Evolutionary conservation across 2,797 vertebrate species (phyloP), one percentile per base, ranked within the genome.

Genomic region (Taeniopygia guttata): DNA sequence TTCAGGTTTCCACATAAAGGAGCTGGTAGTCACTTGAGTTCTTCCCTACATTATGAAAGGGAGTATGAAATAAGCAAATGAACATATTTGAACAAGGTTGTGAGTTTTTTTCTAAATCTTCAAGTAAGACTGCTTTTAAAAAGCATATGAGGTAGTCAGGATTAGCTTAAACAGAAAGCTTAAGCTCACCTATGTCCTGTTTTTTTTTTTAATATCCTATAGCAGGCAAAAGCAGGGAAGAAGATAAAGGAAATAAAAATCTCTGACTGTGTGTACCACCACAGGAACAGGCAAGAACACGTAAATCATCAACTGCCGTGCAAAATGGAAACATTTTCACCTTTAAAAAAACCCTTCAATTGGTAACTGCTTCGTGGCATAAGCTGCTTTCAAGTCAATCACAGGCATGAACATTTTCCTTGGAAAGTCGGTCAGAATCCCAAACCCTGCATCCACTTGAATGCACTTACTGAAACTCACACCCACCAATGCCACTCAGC

Each of bases 401-500:
- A 78, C 13, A 54, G 7, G 34, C 27, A 84, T 7, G 25, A 82
- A 64, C n/a, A 13, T 21, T 69, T 48, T 62, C 84, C n/a, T 83
- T 59, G 56, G 59, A 82, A 84, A 87, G 25, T 9, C 7, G 4
- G 30, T 27, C 63, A 73, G 45, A 93, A 83, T 43, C 26, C 14
- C 68, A 91, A 70, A 13, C 20, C 26, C 36, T 48, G n/a, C 17
- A 83, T 40, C 25, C 43, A 85, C 48, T 13, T 63, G 36, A 77
- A 43, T 16, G 11, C 8, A 38, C 43, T 52, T 58, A 67, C 11
- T 68, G 42, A 60, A 93, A 75, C 10, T 54, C 72, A 77, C 18
- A 42, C 10, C 9, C 18, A 51, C 40, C 7, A 5, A 0, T 0
- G 0, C 3, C 46, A 77, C 55, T 29, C 78, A n/a, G 15, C 23